Percentiles rank a stretch among this genome's conserved stretches.
These are phyloP conservation scores for Picathartes gymnocephalus DNA, from an alignment of 2,113 vertebrate genomes.

Conservation along the genomic window DNA sequence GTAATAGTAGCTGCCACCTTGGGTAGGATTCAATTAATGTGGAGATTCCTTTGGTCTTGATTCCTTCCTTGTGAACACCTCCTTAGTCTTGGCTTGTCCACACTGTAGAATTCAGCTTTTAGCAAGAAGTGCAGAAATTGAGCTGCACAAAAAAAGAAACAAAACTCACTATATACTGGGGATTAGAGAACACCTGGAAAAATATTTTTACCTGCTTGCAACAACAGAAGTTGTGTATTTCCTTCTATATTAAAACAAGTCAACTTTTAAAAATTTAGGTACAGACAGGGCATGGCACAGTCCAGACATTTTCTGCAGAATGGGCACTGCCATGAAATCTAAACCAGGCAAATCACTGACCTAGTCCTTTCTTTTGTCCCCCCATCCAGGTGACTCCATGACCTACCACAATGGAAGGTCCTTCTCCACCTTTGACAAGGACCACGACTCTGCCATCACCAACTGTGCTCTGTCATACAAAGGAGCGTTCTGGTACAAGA, in stretches of 20 bases:
- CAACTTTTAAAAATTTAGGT: neutral
- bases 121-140: neutral
- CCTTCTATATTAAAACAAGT: neutral
- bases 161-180: rapidly evolving
- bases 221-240: neutral
- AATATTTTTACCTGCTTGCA: neutral
- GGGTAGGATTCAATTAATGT: neutral
- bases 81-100: neutral
- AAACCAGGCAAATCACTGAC: neutral
- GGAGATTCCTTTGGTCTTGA: neutral
- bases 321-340: neutral
- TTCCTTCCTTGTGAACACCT: neutral
- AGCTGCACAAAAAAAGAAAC: neutral
- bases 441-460: slow-evolving; percentile 95
- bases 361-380: neutral
- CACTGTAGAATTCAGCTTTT: neutral
- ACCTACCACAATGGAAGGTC: slow-evolving; percentile 90
- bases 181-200: neutral
- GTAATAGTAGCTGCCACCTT: neutral
- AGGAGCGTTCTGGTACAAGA: slow-evolving; percentile 99
- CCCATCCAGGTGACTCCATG: slow-evolving; percentile 92
- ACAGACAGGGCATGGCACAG: neutral
- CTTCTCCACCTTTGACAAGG: slow-evolving; percentile 94
- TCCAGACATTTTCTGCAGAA: neutral
- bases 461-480: slow-evolving; percentile 98